Conservation (phyloP, 2,888 invertebrate species). For the Anthrax anthrax region DNA sequence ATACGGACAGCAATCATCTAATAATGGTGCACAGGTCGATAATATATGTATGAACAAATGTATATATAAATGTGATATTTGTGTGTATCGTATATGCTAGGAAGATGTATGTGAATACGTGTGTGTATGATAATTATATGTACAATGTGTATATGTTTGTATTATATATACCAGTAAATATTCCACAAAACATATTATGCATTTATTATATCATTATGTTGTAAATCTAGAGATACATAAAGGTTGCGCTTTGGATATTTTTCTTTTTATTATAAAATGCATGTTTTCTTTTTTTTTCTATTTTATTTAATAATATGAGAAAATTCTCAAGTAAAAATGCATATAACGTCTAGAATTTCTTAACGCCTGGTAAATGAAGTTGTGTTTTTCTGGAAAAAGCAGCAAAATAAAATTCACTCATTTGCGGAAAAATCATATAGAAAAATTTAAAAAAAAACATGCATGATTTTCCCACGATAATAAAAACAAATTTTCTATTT, state of each 20-base stretch:
- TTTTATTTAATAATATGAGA: not conserved
- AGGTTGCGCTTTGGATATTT: not conserved
- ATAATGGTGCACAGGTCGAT: not conserved
- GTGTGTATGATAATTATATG: too few species aligned
- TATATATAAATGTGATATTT: too few species aligned
- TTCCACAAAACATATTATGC: too few species aligned
- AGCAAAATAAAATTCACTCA: constrained; percentile 9
- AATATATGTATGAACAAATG: too few species aligned
- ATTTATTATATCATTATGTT: too few species aligned
- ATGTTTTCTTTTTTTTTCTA: not conserved
- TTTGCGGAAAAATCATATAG: not conserved
- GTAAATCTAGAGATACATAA: not conserved
- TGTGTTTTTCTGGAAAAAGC: constrained; percentile 24
- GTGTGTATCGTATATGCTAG: too few species aligned
- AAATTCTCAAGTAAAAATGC: not conserved
- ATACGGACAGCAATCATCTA: not conserved
- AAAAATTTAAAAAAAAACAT: not conserved
- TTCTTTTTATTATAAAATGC: not conserved
- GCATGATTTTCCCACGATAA: not conserved
- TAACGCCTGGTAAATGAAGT: constrained; percentile 18
- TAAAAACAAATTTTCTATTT: not conserved
- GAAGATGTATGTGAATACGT: too few species aligned
- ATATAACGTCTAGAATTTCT: constrained; percentile 11
- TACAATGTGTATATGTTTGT: too few species aligned
- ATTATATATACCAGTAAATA: too few species aligned